Conservation (phyloP, 2,113 vertebrate genomes). For the Myotis yumanensis region DNA sequence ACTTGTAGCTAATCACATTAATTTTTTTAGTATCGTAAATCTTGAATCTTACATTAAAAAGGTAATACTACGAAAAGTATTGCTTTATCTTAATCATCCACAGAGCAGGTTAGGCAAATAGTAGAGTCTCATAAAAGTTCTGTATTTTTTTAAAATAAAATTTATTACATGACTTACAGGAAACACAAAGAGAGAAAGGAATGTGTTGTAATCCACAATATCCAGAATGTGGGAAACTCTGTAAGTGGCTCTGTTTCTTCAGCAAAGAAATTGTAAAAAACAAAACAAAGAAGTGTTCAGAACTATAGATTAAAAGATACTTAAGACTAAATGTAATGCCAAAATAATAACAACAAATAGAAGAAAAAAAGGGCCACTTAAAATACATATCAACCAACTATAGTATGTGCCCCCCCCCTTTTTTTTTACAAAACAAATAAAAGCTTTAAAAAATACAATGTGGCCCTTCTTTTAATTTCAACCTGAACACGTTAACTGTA, state of each 20-base stretch:
- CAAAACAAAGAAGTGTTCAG: neutral
- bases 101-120: neutral
- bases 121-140: neutral
- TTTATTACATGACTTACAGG: neutral
- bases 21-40: neutral
- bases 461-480: neutral
- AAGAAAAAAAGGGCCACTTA: neutral
- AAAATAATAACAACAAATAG: neutral
- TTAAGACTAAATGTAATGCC: neutral
- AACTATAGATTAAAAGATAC: neutral
- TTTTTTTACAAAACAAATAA: slow-evolving; percentile 35
- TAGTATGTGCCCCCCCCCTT: neutral
- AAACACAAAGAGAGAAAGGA: neutral
- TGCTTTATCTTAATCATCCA: slow-evolving; percentile 18
- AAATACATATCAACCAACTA: neutral
- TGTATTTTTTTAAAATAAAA: neutral
- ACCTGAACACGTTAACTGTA: neutral
- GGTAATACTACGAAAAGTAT: neutral
- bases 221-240: neutral
- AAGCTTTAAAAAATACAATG: neutral
- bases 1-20: neutral
- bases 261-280: neutral
- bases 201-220: neutral
- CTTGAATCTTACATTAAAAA: neutral
- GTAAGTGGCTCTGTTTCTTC: neutral